Evolutionary conservation across 1,140 invertebrate genomes (phyloP).

Genomic region (Acromyrmex heyeri): DNA sequence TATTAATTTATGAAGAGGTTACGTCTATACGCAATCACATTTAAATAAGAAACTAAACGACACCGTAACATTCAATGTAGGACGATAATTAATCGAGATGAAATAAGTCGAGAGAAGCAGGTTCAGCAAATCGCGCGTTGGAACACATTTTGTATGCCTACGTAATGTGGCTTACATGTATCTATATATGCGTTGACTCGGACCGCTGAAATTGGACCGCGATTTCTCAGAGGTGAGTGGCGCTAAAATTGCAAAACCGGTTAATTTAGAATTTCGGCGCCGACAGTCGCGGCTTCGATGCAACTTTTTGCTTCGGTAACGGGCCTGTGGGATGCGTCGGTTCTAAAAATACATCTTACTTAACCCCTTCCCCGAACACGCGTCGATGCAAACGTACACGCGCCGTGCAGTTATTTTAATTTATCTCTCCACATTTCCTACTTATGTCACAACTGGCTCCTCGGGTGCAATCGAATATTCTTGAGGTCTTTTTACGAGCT

Average conservation of each 20-base stretch:
- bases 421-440: slow-evolving; percentile 58
- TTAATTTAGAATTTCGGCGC: slow-evolving; percentile 66
- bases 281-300: not conserved
- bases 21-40: not conserved
- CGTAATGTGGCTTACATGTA: not conserved
- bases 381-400: slow-evolving; percentile 22
- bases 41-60: slow-evolving; percentile 4
- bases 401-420: slow-evolving; percentile 53
- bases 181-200: slow-evolving; percentile 10
- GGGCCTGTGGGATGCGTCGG: slow-evolving; percentile 18
- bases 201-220: slow-evolving; percentile 56
- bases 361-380: slow-evolving; percentile 26
- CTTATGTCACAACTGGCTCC: slow-evolving; percentile 51
- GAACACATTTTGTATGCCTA: slow-evolving; percentile 7
- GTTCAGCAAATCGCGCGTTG: slow-evolving; percentile 21
- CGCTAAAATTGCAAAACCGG: slow-evolving; percentile 70
- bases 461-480: slow-evolving; percentile 43
- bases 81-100: slow-evolving; percentile 35
- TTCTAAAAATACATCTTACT: slow-evolving; percentile 61
- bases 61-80: not conserved
- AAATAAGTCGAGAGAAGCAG: slow-evolving; percentile 48
- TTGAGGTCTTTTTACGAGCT: slow-evolving; percentile 39
- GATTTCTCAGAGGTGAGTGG: slow-evolving; percentile 53
- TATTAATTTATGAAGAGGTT: slow-evolving; percentile 6
- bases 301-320: slow-evolving; percentile 35